Evolutionary conservation across 2,888 invertebrate species (phyloP), one percentile per base, ranked within the genome.

Genomic region (Cephus nigrinus): DNA sequence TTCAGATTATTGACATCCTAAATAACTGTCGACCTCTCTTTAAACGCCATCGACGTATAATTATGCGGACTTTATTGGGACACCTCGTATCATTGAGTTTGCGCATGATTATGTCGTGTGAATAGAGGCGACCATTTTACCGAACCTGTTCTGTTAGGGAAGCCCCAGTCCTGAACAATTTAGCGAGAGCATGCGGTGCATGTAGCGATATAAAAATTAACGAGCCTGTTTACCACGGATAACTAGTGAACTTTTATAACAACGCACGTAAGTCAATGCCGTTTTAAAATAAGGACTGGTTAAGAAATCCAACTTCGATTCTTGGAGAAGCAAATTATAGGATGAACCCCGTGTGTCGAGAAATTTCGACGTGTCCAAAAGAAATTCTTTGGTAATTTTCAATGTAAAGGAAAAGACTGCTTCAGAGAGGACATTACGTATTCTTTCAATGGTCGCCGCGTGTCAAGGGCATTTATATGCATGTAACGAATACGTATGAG

Each of bases 401-500:
- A 55, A 23, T 9, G 23, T 23, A 23, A 55, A 55, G 55, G 55
- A 55, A 55, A 55, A 55, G 1, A 71, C 31, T 23, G 71, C 31
- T 71, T 55, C 12, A 9, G 32, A 4, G 31, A 5, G 71, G 71
- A 23, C 71, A 71, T 71, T 71, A 71, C 12, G 71, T 71, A 32
- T 71, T 71, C 71, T 31, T 71, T 23, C 23, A 15, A 33, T 32
- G 71, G 32, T 33, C 32, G 15, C 71, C 71, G 71, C 12, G 23
- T 31, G 31, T 71, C 71, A 71, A 71, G 71, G 71, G 71, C 71
- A 71, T 32, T 55, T 32, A 71, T 31, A 33, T 71, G 71, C 71
- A 23, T 12, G 71, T 32, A 71, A 32, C 71, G 31, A 33, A 71
- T 71, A 23, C 23, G 31, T 33, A 11, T 32, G 32, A 31, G 31